Base-by-base conservation (phyloP, 2,888 invertebrate genomes). In the Caenorhabditis parvicauda region DNA sequence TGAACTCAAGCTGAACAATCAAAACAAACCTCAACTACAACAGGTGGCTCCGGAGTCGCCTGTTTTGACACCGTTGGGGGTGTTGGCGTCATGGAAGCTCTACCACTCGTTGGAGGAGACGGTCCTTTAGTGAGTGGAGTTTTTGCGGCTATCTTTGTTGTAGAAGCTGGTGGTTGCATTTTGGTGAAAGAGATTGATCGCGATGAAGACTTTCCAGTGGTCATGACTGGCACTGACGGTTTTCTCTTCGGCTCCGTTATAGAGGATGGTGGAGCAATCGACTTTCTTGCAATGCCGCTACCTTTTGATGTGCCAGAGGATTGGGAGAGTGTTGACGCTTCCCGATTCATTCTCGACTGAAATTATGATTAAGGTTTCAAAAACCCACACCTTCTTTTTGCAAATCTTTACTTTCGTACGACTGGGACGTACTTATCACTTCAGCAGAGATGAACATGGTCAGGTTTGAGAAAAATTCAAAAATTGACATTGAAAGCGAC, bases 291-390 rank as follows among this genome's bases (percentile, higher is more conserved):
- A 14, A 41, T 19, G 14, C n/a, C 12, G 9, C 19, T 9, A 9
- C 41, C n/a, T 9, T 14, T 19, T 17, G 64, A 58, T 49, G 63
- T 59, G 39, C 55, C 59, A 37, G 63, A 64, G 32, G 59, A 58
- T 39, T 61, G 61, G 25, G 65, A 61, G 17, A 65, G 24, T 28
- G 55, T 61, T 41, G 65, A 65, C 37, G 51, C 44, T 44, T 65
- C 65, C 35, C 65, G 65, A 22, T 54, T 52, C 64, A 67, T 59
- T 61, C 50, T 53, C 19, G 59, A 59, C 59, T 66, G 58, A 59
- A 61, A 65, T 27, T 25, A 19, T 39, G 21, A 51, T 28, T 43
- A 42, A 12, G 9, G 9, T 32, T 32, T 32, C 35, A 32, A 32
- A 12, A 32, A 32, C n/a, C n/a, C 35, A 32, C 9, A 12, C 35